Conservation (phyloP, 2,113 vertebrate species). For the Phrynocephalus versicolor region DNA sequence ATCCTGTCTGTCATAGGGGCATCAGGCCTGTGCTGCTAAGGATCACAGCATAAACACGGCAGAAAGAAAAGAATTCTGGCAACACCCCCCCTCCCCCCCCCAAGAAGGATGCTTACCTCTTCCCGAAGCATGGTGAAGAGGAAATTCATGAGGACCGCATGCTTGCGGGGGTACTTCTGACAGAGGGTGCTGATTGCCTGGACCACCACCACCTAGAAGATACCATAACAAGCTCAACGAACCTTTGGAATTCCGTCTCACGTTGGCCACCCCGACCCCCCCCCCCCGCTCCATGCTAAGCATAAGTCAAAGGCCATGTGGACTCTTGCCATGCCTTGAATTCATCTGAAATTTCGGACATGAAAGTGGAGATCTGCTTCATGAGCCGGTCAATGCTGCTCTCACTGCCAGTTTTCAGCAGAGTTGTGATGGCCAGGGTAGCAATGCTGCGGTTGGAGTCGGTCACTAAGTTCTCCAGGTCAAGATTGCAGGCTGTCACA, state of each 20-base stretch:
- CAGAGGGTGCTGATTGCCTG: constrained; percentile 83
- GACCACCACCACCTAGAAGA: constrained; percentile 80
- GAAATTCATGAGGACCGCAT: constrained; percentile 82
- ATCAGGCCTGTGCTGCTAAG: background rate
- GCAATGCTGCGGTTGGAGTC: constrained; percentile 85
- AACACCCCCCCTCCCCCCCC: background rate
- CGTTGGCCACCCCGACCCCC: background rate
- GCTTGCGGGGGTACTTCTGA: constrained; percentile 85
- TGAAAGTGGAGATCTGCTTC: constrained; percentile 86
- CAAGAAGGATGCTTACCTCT: constrained; percentile 67
- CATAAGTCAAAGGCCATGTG: background rate
- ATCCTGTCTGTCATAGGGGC: background rate
- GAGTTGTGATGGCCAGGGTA: constrained; percentile 81
- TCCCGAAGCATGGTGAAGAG: constrained; percentile 85
- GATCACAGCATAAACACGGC: background rate
- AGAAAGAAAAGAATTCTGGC: background rate
- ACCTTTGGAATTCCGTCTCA: background rate
- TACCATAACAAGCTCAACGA: background rate
- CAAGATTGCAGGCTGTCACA: constrained; percentile 83
- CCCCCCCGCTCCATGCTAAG: too few relatives aligned
- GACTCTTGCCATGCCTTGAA: constrained; percentile 74
- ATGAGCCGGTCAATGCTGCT: constrained; percentile 85
- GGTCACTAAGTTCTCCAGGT: constrained; percentile 83
- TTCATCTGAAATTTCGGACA: constrained; percentile 85
- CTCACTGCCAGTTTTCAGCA: constrained; percentile 83